Evolutionary conservation across 1,140 invertebrate genomes (phyloP).

Genomic region (Tyrophagus putrescentiae): DNA sequence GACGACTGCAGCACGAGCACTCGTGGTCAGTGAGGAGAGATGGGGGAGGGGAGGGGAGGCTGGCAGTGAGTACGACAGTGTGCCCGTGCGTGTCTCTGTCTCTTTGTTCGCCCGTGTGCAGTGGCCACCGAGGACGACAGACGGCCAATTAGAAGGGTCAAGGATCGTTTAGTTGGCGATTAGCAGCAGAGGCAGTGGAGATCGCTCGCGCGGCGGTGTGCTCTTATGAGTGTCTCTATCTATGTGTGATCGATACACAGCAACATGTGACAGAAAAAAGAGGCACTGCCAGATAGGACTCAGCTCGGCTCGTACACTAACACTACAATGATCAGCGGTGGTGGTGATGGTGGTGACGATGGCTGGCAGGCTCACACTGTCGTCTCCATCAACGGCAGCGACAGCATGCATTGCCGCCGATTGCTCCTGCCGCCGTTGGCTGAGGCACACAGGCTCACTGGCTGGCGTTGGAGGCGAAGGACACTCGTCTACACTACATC

Average conservation of each 20-base stretch:
- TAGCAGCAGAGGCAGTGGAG: not conserved
- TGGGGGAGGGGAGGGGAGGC: too few species aligned
- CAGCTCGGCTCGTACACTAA: too few species aligned
- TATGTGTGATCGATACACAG: constrained; percentile 5
- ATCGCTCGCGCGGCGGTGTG: not conserved
- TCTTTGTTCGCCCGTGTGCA: too few species aligned
- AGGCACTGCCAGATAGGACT: too few species aligned
- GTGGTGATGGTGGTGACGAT: not conserved
- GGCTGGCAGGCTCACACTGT: not conserved
- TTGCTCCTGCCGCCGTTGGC: too few species aligned
- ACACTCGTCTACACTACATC: constrained; percentile 1
- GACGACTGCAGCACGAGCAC: too few species aligned
- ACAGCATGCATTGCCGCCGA: not conserved
- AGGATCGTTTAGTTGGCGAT: constrained; percentile 15
- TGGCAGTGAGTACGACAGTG: too few species aligned
- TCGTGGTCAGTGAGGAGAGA: too few species aligned
- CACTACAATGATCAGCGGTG: not conserved
- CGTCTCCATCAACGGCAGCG: not conserved
- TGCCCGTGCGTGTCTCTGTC: too few species aligned
- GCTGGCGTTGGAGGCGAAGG: constrained; percentile 9
- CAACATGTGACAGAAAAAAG: constrained; percentile 9
- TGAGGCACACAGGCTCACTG: too few species aligned
- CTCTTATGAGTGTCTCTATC: not conserved
- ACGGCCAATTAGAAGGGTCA: constrained; percentile 14
- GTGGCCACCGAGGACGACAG: too few species aligned